Conservation (phyloP, 2,113 vertebrate species). For the Rhynchomys soricoides region DNA sequence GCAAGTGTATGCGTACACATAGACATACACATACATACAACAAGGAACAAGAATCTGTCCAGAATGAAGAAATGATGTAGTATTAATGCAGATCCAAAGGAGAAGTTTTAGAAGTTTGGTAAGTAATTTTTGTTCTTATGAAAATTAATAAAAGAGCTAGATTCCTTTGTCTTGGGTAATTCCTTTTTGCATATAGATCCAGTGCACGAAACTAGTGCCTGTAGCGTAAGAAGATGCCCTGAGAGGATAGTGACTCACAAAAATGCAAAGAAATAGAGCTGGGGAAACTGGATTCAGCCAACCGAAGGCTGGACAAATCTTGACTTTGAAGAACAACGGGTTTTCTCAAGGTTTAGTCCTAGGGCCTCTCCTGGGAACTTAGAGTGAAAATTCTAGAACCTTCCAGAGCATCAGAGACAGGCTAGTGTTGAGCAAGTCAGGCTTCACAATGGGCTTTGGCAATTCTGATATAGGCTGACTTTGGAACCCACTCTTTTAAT, state of each 20-base stretch:
- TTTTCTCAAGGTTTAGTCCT: not conserved
- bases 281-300: not conserved
- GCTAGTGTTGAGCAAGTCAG: not conserved
- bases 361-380: not conserved
- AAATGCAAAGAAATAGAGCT: not conserved
- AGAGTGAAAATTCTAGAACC: not conserved
- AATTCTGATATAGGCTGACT: not conserved
- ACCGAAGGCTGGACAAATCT: not conserved
- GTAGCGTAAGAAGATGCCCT: not conserved
- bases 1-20: not conserved
- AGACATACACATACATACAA: not conserved
- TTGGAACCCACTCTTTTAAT: not conserved
- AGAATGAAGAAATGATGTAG: slow-evolving; percentile 2
- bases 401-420: not conserved
- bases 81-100: not conserved
- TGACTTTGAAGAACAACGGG: not conserved
- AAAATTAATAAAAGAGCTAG: not conserved
- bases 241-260: not conserved
- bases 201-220: not conserved
- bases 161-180: not conserved
- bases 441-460: not conserved
- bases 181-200: not conserved
- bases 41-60: not conserved
- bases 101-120: not conserved
- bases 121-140: not conserved